A percentile compares a stretch with the other conserved stretches of the same genome.
phyloP scores from a whole-genome alignment of 2,113 vertebrate genomes.

The Xenus cinereus region DNA sequence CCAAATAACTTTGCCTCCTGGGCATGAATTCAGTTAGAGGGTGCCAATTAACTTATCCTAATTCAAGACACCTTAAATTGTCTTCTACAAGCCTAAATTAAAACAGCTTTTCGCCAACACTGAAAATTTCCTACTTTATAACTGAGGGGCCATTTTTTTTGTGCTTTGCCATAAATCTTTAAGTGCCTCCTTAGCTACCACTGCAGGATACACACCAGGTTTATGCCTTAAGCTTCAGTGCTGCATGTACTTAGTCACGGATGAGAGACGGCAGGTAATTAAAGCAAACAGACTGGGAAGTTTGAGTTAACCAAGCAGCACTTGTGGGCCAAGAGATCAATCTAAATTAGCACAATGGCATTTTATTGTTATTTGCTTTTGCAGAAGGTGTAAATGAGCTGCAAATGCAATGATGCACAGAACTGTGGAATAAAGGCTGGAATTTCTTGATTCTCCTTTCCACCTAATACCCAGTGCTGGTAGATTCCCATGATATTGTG shows the following conservation, averaged over 20 bases:
- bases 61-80: not conserved
- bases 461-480: not conserved
- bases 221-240: not conserved
- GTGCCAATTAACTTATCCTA: not conserved
- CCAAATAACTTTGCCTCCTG: not conserved
- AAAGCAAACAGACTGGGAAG: not conserved
- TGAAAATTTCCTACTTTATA: not conserved
- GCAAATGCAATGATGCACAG: not conserved
- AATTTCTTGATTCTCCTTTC: not conserved
- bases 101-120: not conserved
- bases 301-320: not conserved
- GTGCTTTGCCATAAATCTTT: not conserved
- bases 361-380: not conserved
- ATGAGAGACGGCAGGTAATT: not conserved
- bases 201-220: not conserved
- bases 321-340: not conserved
- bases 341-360: not conserved
- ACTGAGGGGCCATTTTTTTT: not conserved
- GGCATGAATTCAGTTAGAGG: not conserved
- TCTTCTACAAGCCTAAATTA: not conserved
- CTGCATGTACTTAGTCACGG: rapidly evolving
- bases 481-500: not conserved
- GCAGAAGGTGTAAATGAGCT: not conserved
- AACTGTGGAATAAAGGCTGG: not conserved
- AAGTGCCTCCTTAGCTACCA: not conserved